phyloP scores from a whole-genome alignment of 2,113 vertebrate genomes.

The Athene cunicularia region DNA sequence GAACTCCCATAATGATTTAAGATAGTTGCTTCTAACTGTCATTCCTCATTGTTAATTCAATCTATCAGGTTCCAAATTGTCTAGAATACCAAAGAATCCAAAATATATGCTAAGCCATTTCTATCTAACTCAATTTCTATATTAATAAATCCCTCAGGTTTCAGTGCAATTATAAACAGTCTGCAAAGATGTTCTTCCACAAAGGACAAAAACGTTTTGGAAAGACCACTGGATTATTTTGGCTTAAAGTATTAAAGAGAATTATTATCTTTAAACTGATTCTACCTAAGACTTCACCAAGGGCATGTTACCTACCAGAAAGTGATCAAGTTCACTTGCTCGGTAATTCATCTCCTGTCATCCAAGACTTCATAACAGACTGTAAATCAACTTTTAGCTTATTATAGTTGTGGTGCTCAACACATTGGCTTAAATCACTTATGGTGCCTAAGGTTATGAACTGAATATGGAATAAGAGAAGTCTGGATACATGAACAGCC shows the following conservation, averaged over 20 bases:
- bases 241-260: neutral
- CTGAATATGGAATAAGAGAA: neutral
- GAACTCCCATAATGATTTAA: neutral
- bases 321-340: neutral
- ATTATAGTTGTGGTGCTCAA: neutral
- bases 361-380: neutral
- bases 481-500: neutral
- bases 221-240: neutral
- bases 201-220: neutral
- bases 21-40: neutral
- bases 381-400: neutral
- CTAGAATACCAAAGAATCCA: conserved; percentile 11
- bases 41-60: conserved; percentile 14
- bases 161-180: neutral
- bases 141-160: neutral
- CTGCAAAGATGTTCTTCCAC: neutral
- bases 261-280: neutral
- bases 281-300: neutral
- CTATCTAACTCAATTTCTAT: neutral
- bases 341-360: neutral
- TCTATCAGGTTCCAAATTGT: conserved; percentile 15
- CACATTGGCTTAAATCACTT: neutral
- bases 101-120: conserved; percentile 6
- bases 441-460: neutral
- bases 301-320: neutral